Base-by-base conservation (phyloP, 1,140 invertebrate species). In the Onthophagus taurus region DNA sequence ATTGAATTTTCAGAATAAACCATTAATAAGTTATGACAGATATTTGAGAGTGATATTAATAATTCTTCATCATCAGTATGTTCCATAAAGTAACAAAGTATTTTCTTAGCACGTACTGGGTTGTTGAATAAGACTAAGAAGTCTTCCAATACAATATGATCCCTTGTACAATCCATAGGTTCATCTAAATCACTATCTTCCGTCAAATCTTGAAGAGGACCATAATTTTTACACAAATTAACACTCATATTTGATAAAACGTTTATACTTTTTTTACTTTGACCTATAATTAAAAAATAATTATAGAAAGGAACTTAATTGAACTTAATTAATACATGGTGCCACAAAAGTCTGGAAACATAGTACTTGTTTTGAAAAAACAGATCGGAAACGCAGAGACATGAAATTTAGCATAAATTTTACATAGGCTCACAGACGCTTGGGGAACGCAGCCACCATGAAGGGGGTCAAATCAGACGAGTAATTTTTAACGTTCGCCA, bases 1-100 rank as follows among this genome's bases (percentile, higher is more conserved):
- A 65, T 61, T 0, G 62, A 54, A n/a, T n/a, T n/a, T 52, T 65
- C 59, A 34, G 59, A 64, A 47, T 59, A 63, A 35, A 60, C 50
- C 14, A 62, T 44, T 14, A 64, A 47, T 23, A 65, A 52, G 51
- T 64, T 63, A 41, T 64, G 61, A 47, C 60, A 64, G 16, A 64
- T 48, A 18, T 57, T 45, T 3, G 55, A 58, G 14, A 63, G 51
- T 7, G 56, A 50, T 12, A 37, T 47, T 23, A 65, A 39, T 5
- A 65, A 38, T 33, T 56, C 36, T 29, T 51, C 50, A 49, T 65
- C 51, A 24, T 60, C 50, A 16, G 34, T 39, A 47, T 63, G 49
- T 4, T 46, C 34, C 34, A 58, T 52, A 45, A 61, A 59, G 42
- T 55, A 65, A 35, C 50, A 45, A 6, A 61, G 31, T 31, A 55